Evolutionary conservation across 2,113 vertebrate genomes (phyloP), one percentile per base, ranked within the genome.

Genomic region (Menidia beryllina): DNA sequence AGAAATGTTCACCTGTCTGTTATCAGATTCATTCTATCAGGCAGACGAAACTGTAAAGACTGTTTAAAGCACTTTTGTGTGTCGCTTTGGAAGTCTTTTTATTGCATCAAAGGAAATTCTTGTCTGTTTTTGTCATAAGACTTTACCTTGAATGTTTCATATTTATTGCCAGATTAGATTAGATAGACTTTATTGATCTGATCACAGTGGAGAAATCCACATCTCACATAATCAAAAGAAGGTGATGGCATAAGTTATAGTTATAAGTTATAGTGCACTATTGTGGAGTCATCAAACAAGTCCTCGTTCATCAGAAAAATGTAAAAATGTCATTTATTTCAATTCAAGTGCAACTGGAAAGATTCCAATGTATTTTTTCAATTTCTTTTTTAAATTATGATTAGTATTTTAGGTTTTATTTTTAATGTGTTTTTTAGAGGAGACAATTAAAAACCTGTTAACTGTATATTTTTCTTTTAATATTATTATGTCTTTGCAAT

Each of bases 131-230:
- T 71, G 48, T 78, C 61, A 56, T n/a, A n/a, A 58, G 15, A 55
- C 5, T 49, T 66, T 34, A 43, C 41, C 60, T 38, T 52, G 10
- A 54, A 38, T 52, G 3, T 49, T 6, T 30, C 51, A 38, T 69
- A 81, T 83, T 77, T 86, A 85, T 85, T 79, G n/a, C 20, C 26
- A 61, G 26, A 39, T 45, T 4, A 43, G 1, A 17, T 3, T 43
- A 39, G 14, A 39, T 3, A 9, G 3, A 12, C n/a, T n/a, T n/a
- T n/a, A n/a, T n/a, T n/a, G n/a, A n/a, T n/a, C n/a, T n/a, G n/a
- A n/a, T n/a, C n/a, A n/a, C n/a, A n/a, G n/a, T n/a, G n/a, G n/a
- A n/a, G n/a, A n/a, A n/a, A n/a, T n/a, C n/a, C n/a, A n/a, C n/a
- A n/a, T n/a, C n/a, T n/a, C n/a, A n/a, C n/a, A n/a, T n/a, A n/a